Evolutionary conservation across 2,888 invertebrate species (phyloP), one percentile per base, ranked within the genome.

Genomic region (Orchesellides sinensis): DNA sequence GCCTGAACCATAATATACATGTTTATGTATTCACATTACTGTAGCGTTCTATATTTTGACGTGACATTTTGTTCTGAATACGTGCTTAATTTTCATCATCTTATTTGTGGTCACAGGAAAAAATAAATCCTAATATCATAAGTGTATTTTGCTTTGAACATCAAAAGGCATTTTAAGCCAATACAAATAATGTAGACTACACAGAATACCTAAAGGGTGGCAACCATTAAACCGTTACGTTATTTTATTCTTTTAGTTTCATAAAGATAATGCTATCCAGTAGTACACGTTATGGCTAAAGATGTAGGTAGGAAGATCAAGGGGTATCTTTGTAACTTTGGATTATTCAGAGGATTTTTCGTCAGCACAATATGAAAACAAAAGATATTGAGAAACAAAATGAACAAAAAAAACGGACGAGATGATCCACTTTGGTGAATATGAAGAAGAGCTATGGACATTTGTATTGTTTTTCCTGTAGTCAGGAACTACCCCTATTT

Each of bases 1-100:
- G n/a, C n/a, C n/a, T n/a, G n/a, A n/a, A n/a, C n/a, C n/a, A n/a
- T n/a, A n/a, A n/a, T n/a, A n/a, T n/a, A n/a, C n/a, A n/a, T n/a
- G n/a, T n/a, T n/a, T n/a, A n/a, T n/a, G n/a, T n/a, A n/a, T n/a
- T n/a, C n/a, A n/a, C n/a, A n/a, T n/a, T n/a, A n/a, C n/a, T n/a
- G n/a, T n/a, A n/a, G n/a, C n/a, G n/a, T n/a, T n/a, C n/a, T n/a
- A n/a, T n/a, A n/a, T n/a, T n/a, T n/a, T n/a, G n/a, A n/a, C n/a
- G n/a, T n/a, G n/a, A n/a, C n/a, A 2, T 2, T n/a, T 40, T 8
- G 32, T 5, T 32, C 10, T 5, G 32, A 25, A 10, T 63, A 40
- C 63, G 35, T 63, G 40, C 59, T 56, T 59, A 72, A 72, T 72
- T 72, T 72, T 45, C 32, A 12, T 54, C 32, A 52, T 72, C 40